Conservation (phyloP, 2,888 invertebrate genomes). For the Agriopis leucophaearia region DNA sequence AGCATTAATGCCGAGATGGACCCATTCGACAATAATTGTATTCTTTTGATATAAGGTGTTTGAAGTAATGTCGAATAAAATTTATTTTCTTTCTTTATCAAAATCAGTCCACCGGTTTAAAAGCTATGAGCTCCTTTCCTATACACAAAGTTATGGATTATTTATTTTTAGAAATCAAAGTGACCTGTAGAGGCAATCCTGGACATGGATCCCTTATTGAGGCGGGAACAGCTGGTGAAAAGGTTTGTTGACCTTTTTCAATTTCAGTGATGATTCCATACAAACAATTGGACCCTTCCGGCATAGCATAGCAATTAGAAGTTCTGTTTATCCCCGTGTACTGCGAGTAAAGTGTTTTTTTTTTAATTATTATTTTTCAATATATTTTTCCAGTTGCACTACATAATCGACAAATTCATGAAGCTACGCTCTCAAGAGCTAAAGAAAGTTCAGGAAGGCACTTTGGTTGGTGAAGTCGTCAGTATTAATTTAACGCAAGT, state of each 20-base stretch:
- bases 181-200: conserved; percentile 89
- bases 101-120: too few relatives aligned
- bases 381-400: conserved; percentile 63
- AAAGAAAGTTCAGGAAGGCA: conserved; percentile 79
- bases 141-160: neutral
- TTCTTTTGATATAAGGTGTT: too few relatives aligned
- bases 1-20: too few relatives aligned
- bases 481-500: conserved; percentile 90
- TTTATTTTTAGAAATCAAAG: conserved; percentile 85
- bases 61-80: too few relatives aligned
- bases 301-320: too few relatives aligned
- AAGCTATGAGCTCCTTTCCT: too few relatives aligned
- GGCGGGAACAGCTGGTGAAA: conserved; percentile 91
- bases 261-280: too few relatives aligned
- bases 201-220: conserved; percentile 92
- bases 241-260: conserved; percentile 69
- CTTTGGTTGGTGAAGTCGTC: conserved; percentile 89
- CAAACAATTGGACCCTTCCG: too few relatives aligned
- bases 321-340: too few relatives aligned
- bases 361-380: neutral
- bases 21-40: too few relatives aligned
- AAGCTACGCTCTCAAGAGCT: conserved; percentile 87
- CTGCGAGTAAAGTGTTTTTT: too few relatives aligned
- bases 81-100: too few relatives aligned
- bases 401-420: conserved; percentile 88